Conservation (phyloP, 1,140 invertebrate genomes). For the Drosophila varians region DNA sequence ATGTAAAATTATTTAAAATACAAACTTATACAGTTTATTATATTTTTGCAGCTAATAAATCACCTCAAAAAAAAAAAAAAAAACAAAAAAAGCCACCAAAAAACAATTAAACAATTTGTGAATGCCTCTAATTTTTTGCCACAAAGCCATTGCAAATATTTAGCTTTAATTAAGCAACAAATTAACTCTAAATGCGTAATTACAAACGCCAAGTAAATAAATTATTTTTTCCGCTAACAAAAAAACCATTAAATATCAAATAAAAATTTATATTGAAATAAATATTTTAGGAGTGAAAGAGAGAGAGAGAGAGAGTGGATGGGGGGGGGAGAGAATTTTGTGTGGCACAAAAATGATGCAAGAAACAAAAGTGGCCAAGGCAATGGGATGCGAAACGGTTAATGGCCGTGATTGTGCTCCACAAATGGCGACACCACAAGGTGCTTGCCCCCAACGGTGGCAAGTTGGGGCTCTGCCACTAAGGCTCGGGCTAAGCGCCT, state of each 20-base stretch:
- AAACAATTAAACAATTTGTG: background rate
- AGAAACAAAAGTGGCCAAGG: too few relatives aligned
- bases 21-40: too few relatives aligned
- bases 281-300: too few relatives aligned
- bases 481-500: slow-evolving; percentile 1
- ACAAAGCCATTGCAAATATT: background rate
- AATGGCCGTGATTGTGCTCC: slow-evolving; percentile 42
- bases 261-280: background rate
- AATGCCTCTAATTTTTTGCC: slow-evolving; percentile 3
- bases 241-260: background rate
- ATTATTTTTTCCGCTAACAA: background rate
- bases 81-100: background rate
- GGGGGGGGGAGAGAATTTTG: too few relatives aligned
- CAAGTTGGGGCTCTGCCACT: slow-evolving; percentile 7
- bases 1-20: too few relatives aligned
- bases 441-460: slow-evolving; percentile 67
- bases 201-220: background rate
- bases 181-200: background rate
- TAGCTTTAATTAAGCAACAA: slow-evolving; percentile 3
- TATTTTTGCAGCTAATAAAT: background rate
- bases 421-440: slow-evolving; percentile 47
- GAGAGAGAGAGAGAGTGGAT: too few relatives aligned
- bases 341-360: too few relatives aligned
- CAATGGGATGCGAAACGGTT: slow-evolving; percentile 6
- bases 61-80: background rate